Evolutionary conservation across 2,113 vertebrate genomes (phyloP), one percentile per base, ranked within the genome.

Genomic region (Pardalotus punctatus): DNA sequence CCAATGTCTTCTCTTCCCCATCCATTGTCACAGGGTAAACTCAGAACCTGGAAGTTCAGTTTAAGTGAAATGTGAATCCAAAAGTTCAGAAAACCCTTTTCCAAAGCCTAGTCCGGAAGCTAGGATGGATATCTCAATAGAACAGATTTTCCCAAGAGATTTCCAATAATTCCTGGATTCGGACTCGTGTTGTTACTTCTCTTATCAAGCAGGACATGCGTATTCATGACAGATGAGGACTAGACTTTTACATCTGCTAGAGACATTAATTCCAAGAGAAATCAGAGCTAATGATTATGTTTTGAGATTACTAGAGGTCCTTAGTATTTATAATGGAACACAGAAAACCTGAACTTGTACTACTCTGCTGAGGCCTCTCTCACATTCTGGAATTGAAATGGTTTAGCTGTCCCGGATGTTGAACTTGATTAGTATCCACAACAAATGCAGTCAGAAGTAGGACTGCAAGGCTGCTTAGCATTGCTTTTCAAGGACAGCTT

Each of bases 401-500:
- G 25, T 56, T 91, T 81, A 42, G 58, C 70, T 81, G 36, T 83
- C 54, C 70, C 56, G n/a, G 11, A 66, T 33, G 53, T 74, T 72
- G 61, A 89, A 74, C 62, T 86, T 48, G 8, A 83, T 88, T 72
- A 79, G 57, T 7, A 78, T 35, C 69, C 81, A 21, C 81, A 57
- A 28, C 43, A 42, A 85, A 86, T 9, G 70, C 69, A 85, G 54
- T 58, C 85, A 85, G 71, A 15, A 73, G 74, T 45, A 50, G 42
- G 60, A 25, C 58, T 47, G 67, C 6, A 10, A 94, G 83, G 79
- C 88, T 94, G 93, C 88, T 96, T 78, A 87, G 53, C 16, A 6
- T 29, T 91, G 81, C 89, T 85, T 90, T 78, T 93, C 92, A 96
- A 96, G 94, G 86, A 54, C 89, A 93, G 91, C 92, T 95, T 96